Conservation (phyloP, 2,888 invertebrate species). For the Embidobia sp. region DNA sequence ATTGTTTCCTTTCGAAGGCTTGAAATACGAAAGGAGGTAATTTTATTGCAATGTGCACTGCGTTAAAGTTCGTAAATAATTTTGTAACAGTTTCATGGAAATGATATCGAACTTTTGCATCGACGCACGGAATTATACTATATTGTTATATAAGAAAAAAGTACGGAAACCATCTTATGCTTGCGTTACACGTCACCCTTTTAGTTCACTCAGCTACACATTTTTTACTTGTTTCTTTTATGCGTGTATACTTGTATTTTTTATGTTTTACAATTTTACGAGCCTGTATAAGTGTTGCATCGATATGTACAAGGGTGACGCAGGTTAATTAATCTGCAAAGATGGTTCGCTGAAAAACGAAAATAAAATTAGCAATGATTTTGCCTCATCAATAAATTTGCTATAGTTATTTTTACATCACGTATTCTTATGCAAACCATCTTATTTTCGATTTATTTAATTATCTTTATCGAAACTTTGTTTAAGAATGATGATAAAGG, state of each 20-base stretch:
- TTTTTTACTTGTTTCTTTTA: slow-evolving; percentile 15
- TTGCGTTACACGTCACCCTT: slow-evolving; percentile 11
- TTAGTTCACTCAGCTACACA: slow-evolving; percentile 3
- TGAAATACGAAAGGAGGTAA: background rate
- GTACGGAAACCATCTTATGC: slow-evolving; percentile 1
- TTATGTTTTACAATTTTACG: slow-evolving; percentile 8
- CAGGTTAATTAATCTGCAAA: slow-evolving; percentile 58
- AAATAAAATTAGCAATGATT: too few relatives aligned
- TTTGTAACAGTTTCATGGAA: slow-evolving; percentile 26
- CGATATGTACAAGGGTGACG: slow-evolving; percentile 34
- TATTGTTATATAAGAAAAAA: slow-evolving; percentile 11
- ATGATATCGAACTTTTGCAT: slow-evolving; percentile 32
- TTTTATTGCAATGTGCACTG: background rate
- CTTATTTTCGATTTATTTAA: too few relatives aligned
- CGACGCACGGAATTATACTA: slow-evolving; percentile 14
- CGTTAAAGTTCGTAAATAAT: slow-evolving; percentile 12
- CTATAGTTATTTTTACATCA: too few relatives aligned
- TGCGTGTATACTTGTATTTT: slow-evolving; percentile 10
- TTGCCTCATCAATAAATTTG: too few relatives aligned
- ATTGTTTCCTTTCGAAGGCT: background rate
- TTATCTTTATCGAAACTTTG: too few relatives aligned
- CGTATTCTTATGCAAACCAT: too few relatives aligned
- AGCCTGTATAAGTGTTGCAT: slow-evolving; percentile 20
- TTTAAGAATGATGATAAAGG: too few relatives aligned
- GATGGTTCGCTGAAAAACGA: too few relatives aligned